Base-by-base conservation (phyloP, 2,888 invertebrate species). In the Acanthosepion esculentum region DNA sequence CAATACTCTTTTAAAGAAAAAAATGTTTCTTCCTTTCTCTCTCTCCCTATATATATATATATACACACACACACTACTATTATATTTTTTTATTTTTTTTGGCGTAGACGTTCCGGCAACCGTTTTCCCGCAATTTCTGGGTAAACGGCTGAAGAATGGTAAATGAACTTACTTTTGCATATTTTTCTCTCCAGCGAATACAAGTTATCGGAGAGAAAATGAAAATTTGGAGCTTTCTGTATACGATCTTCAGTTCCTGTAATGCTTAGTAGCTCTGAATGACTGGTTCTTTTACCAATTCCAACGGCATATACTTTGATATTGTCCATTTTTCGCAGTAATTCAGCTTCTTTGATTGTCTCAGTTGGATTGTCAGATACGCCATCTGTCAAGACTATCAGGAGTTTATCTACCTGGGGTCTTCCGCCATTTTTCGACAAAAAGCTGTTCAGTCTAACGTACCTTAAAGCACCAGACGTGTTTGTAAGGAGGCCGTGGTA, bases 361-460 rank as follows among this genome's bases (percentile, higher is more conserved):
- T 64, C 53, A 23, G 26, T 26, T 8, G 41, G 53, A 7, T 64
- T n/a, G 26, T 55, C 48, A 12, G 94, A 94, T 8, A 7, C 12
- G n/a, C 64, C 64, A 48, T 94, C 94, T 6, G 94, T 94, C 94
- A 94, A 29, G n/a, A 64, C n/a, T 18, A 94, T 26, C 41, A 94
- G 12, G 41, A 64, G 7, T 59, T 48, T 53, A 29, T 53, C 33
- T 1, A 59, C 94, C 5, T 94, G 15, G 1, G 94, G n/a, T 64
- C 94, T 33, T 5, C 94, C 94, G 29, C 94, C 94, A 7, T 94
- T 55, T 23, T 41, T 7, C 12, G 94, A 6, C 20, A 41, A 20
- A 29, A 94, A 94, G 50, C 95, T 94, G 18, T 95, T 29, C 20
- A 26, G 26, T 10, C 53, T n/a, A 50, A 59, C 94, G 59, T 55